Evolutionary conservation across 2,113 vertebrate genomes (phyloP).

Genomic region (Heliornis fulica): DNA sequence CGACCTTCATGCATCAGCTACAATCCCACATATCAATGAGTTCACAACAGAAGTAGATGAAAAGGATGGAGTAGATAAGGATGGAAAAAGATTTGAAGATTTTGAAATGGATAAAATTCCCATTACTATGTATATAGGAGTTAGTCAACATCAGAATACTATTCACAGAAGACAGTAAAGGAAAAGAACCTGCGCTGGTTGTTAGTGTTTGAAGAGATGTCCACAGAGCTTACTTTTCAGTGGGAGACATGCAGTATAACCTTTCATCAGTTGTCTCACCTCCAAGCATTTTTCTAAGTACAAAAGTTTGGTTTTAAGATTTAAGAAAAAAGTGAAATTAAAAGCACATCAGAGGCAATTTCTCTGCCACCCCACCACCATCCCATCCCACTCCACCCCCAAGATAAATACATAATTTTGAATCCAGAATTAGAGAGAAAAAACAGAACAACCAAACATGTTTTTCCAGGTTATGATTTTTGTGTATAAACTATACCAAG

Average conservation of each 20-base stretch:
- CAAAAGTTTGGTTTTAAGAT: neutral
- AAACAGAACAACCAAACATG: neutral
- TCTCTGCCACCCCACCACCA: too few species aligned
- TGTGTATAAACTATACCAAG: neutral
- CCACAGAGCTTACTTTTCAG: neutral
- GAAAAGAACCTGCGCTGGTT: neutral
- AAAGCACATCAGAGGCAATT: neutral
- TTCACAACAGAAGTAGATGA: neutral
- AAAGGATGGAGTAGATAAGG: neutral
- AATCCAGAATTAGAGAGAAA: rapidly evolving
- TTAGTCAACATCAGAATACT: neutral
- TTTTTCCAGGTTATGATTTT: neutral
- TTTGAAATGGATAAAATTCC: neutral
- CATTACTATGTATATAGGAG: neutral
- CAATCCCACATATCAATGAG: neutral
- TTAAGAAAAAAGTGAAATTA: neutral
- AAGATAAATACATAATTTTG: neutral
- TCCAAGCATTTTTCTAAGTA: neutral
- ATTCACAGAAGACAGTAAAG: neutral
- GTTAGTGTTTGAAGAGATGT: neutral
- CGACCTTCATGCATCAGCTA: neutral
- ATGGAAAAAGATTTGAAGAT: neutral
- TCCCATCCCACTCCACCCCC: too few species aligned
- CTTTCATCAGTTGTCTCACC: neutral
- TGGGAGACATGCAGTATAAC: neutral